Base-by-base conservation (phyloP, 2,113 vertebrate genomes). In the Loxodonta africana region DNA sequence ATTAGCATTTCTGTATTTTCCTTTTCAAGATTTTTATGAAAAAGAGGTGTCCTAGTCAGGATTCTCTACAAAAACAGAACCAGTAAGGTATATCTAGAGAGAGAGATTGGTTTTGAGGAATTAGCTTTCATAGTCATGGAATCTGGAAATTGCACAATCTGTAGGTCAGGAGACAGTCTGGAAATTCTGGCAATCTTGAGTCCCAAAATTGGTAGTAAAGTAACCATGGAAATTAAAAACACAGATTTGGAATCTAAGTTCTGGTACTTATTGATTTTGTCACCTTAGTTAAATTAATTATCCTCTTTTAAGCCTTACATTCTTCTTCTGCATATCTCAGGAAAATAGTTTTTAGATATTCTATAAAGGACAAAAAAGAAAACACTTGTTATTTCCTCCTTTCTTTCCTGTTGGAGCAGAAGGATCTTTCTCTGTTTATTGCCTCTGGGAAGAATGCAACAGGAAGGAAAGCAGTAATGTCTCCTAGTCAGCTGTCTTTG, bases 221-320 rank as follows among this genome's bases (percentile, higher is more conserved):
- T 48, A 91, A 77, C 4, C 37, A 91, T 23, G 4, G 5, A 4
- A 26, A 8, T 44, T 60, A 80, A 92, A 97, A 90, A 63, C 48
- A 90, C 0, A 69, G 23, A 71, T 83, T 65, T 83, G 48, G 17
- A 95, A 8, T 51, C 1, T 57, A 78, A 30, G 37, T 69, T 83
- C n/a, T 73, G 23, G 69, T 21, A 77, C 20, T 90, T 82, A 73
- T 0, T 90, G n/a, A 84, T 63, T 26, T n/a, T 94, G 7, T 80
- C 33, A 90, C 15, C 1, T 60, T 82, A 21, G 95, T 74, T 30
- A 91, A 11, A n/a, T 81, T 88, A 88, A 76, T 86, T 87, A 95
- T n/a, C 8, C 9, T 67, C 25, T 33, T 83, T 86, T 41, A 63
- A 41, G 0, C 3, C 9, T 81, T 65, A 73, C 17, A 62, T 15